phyloP scores from a whole-genome alignment of 2,888 invertebrate species.

The Aphodius sticticus region DNA sequence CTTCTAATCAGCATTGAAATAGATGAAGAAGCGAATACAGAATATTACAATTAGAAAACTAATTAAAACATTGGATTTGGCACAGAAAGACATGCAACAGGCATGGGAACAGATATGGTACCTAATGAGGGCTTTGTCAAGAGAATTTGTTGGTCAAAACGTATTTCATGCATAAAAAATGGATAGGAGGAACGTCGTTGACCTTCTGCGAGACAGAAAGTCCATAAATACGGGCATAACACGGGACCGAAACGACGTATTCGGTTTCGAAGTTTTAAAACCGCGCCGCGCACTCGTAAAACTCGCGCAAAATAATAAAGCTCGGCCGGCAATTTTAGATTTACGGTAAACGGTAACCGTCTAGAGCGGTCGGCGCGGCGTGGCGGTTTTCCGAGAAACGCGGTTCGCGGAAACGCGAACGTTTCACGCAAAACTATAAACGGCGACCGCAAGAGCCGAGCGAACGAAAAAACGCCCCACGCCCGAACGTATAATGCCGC shows the following conservation, averaged over 20 bases:
- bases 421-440: slow-evolving; percentile 4
- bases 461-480: not conserved
- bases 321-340: not conserved
- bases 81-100: no score
- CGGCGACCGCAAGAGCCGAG: not conserved
- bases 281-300: not conserved
- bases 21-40: no score
- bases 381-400: not conserved
- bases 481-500: not conserved
- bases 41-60: no score
- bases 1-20: no score
- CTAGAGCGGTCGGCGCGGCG: not conserved
- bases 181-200: not conserved
- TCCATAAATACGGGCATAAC: not conserved
- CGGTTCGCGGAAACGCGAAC: not conserved
- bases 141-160: not conserved
- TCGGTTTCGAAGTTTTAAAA: slow-evolving; percentile 15
- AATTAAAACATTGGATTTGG: no score
- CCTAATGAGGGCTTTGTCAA: no score
- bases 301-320: not conserved
- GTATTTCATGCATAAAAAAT: not conserved
- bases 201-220: not conserved
- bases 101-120: no score
- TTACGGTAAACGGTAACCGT: slow-evolving; percentile 4
- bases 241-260: not conserved